Conservation (phyloP, 2,113 vertebrate genomes). For the Eudorcas thomsonii region DNA sequence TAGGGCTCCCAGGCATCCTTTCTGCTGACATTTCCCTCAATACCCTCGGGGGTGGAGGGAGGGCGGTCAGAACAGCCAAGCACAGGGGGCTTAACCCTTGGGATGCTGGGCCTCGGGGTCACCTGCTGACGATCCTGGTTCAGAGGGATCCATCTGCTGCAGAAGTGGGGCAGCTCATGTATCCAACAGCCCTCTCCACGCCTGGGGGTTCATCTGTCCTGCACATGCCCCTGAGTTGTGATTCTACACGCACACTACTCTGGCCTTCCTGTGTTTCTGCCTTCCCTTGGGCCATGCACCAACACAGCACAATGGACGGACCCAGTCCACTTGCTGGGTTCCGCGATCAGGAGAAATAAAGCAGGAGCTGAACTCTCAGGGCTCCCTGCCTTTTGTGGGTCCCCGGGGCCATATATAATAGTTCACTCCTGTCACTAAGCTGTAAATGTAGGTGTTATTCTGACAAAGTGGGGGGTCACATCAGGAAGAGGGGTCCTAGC, state of each 20-base stretch:
- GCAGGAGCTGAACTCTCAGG: slow-evolving; percentile 47
- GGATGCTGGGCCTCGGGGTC: rapidly evolving
- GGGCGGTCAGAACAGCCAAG: background rate
- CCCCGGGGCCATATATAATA: slow-evolving; percentile 56
- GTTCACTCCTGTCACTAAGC: slow-evolving; percentile 71
- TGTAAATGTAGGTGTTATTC: slow-evolving; percentile 39
- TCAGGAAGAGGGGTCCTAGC: slow-evolving; percentile 47
- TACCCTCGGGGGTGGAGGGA: background rate
- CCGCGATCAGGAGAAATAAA: slow-evolving; percentile 45
- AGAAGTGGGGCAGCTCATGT: rapidly evolving
- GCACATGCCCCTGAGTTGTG: background rate
- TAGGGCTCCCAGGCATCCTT: background rate
- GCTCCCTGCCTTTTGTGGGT: slow-evolving; percentile 54
- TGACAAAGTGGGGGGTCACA: background rate
- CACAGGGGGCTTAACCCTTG: background rate
- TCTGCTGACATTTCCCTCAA: slow-evolving; percentile 20
- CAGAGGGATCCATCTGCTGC: background rate
- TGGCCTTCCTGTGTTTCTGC: slow-evolving; percentile 37
- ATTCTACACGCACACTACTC: background rate
- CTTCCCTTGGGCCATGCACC: slow-evolving; percentile 63
- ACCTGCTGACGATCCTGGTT: rapidly evolving
- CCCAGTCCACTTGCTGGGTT: slow-evolving; percentile 46
- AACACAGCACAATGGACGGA: slow-evolving; percentile 56
- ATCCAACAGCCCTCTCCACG: too few relatives aligned
- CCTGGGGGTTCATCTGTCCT: background rate